phyloP scores from a whole-genome alignment of 2,888 invertebrate genomes.

The Pilophorus perplexus region DNA sequence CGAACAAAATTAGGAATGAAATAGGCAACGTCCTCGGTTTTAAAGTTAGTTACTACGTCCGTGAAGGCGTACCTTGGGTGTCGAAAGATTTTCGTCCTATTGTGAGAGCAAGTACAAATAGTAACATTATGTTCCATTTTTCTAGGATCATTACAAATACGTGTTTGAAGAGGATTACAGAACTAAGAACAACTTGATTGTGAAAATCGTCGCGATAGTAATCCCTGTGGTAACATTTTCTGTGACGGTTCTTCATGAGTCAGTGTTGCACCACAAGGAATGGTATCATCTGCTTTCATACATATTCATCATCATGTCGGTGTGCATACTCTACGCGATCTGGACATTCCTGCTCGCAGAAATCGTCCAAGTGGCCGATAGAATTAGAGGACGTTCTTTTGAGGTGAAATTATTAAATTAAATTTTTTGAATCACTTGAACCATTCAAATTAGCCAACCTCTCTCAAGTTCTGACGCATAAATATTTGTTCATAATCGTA shows the following conservation, averaged over 20 bases:
- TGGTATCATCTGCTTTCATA: conserved; percentile 26
- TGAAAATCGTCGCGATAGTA: not conserved
- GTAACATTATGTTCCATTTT: too few relatives aligned
- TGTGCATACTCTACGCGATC: conserved; percentile 18
- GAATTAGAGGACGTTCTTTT: conserved; percentile 13
- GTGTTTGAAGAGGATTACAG: conserved; percentile 3
- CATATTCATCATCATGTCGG: conserved; percentile 1
- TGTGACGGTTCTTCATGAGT: conserved; percentile 1
- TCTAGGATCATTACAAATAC: conserved; percentile 14
- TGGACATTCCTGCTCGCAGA: conserved; percentile 20
- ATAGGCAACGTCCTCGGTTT: too few relatives aligned
- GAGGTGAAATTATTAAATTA: conserved; percentile 17
- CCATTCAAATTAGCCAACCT: too few relatives aligned
- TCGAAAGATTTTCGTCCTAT: not conserved
- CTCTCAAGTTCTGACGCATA: too few relatives aligned
- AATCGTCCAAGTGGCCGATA: conserved; percentile 21
- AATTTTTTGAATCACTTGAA: too few relatives aligned
- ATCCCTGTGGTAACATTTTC: conserved; percentile 16
- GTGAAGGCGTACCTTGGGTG: too few relatives aligned
- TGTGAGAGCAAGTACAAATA: not conserved
- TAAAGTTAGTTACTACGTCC: too few relatives aligned
- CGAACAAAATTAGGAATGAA: too few relatives aligned
- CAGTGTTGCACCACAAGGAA: conserved; percentile 9
- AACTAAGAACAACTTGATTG: conserved; percentile 9
- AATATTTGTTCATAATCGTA: too few relatives aligned